Base-by-base conservation (phyloP, 2,113 vertebrate genomes). In the Uria lomvia region DNA sequence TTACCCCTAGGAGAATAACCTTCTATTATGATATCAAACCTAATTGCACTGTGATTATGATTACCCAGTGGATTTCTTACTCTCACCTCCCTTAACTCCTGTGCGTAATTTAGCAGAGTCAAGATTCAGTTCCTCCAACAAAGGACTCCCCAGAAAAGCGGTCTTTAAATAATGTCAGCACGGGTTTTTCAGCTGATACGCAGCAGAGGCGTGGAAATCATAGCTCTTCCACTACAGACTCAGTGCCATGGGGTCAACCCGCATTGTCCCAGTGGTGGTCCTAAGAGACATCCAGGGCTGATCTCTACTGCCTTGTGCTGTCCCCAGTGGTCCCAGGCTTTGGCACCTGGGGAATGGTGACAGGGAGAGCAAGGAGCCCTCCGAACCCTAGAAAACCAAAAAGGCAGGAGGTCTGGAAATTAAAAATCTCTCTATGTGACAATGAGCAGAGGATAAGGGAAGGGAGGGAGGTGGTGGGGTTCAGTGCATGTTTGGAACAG, bases 1-100 rank as follows among this genome's bases (percentile, higher is more conserved):
- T 86, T 93, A 95, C 90, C 92, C 95, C 86, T 95, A 88, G 78
- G 94, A 94, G 95, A 80, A 53, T 92, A 97, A 97, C 95, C 96
- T 97, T 97, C 96, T 95, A 96, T 95, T 95, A 96, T 97, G 96
- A 96, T 96, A 97, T 97, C 93, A 96, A 97, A 97, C 90, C 88
- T 97, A 94, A 97, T 92, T 93, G 95, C 84, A 93, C 71, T 85
- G 84, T 95, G 87, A 97, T 95, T 95, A 96, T 96, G 86, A 96
- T 96, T 96, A 94, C 94, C 92, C 94, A 96, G 53, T 86, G 92
- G 95, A 94, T 96, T 96, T 97, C 88, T 91, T 94, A 40, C 76
- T 91, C 90, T 94, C 85, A 97, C 90, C 94, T 96, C 89, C 86
- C 92, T 95, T 90, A 95, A 95, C 87, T 94, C 88, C 66, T 85